phyloP scores from a whole-genome alignment of 2,888 invertebrate genomes.

The Plagodis dolabraria region DNA sequence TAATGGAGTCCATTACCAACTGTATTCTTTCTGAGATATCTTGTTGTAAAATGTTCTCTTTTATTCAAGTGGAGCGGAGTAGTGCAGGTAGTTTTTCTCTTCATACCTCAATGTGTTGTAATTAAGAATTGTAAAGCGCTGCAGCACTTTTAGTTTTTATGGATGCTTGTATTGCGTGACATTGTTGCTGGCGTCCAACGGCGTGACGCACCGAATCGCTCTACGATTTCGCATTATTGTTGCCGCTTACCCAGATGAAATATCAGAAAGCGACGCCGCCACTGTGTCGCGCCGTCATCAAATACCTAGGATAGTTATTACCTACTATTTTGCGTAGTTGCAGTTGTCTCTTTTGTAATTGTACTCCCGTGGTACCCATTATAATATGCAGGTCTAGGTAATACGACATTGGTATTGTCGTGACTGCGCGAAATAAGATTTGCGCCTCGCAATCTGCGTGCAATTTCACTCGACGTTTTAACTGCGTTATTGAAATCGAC shows the following conservation, averaged over 20 bases:
- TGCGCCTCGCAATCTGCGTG: constrained; percentile 52
- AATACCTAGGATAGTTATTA: constrained; percentile 53
- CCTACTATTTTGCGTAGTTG: constrained; percentile 53
- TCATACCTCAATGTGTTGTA: constrained; percentile 19
- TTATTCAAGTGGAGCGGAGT: constrained; percentile 24
- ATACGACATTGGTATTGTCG: constrained; percentile 61
- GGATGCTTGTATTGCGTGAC: constrained; percentile 39
- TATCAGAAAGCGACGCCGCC: constrained; percentile 51
- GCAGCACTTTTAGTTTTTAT: constrained; percentile 20
- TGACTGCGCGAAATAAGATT: constrained; percentile 64
- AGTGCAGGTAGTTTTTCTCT: constrained; percentile 26
- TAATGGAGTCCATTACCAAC: constrained; percentile 59
- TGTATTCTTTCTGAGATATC: constrained; percentile 41
- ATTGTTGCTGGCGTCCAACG: constrained; percentile 44
- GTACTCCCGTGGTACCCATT: constrained; percentile 53
- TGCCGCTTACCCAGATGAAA: constrained; percentile 45
- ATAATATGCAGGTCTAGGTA: constrained; percentile 52
- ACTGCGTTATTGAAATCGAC: constrained; percentile 54
- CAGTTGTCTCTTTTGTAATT: constrained; percentile 58
- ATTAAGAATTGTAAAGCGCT: constrained; percentile 21
- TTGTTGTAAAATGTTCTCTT: constrained; percentile 31
- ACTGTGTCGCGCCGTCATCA: constrained; percentile 44
- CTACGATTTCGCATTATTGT: constrained; percentile 48
- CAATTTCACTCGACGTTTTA: constrained; percentile 47
- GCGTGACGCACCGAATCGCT: constrained; percentile 48